Evolutionary conservation across 2,113 vertebrate genomes (phyloP), one percentile per base, ranked within the genome.

Genomic region (Toxotes chatareus): DNA sequence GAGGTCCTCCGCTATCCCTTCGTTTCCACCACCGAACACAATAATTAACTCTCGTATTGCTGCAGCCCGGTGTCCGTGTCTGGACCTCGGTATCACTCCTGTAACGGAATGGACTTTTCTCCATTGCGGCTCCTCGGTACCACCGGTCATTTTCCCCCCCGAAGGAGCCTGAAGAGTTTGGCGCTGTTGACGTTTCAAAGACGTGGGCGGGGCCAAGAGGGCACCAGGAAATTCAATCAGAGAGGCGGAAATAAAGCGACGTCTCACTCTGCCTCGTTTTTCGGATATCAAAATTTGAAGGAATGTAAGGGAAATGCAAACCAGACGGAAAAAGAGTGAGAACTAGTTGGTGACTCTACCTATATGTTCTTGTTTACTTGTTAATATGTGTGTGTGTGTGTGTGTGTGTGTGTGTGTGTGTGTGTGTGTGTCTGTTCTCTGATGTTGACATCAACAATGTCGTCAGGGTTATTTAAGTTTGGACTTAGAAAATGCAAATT

Each of bases 1-100:
- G 71, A 99, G 95, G 91, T 98, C 96, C 75, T 97, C 97, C 16
- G 97, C 95, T 86, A 99, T 99, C 44, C 98, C 98, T 80, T 99
- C 97, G 87, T 99, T 99, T 79, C 98, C 98, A 19, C 98, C 98
- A 0, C 98, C 98, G 75, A 99, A 99, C 82, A 99, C 96, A 36
- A 99, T 94, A 55, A 99, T 92, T 73, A 99, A 90, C 90, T 99
- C 98, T 63, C 97, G 96, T 63, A 99, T 97, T 3, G 96, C 96
- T 65, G 95, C 97, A 0, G 97, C 98, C 19, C 98, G 95, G 92
- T 99, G 98, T 70, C 98, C 98, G 75, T 99, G 98, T 78, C 98
- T 96, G 76, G 97, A 96, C 56, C 97, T 95, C n/a, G 98, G 97
- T 1, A 97, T 93, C 62, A 97, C 97, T 63, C 98, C 98, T 11